Percentiles rank a stretch among this genome's conserved stretches.
Conservation (phyloP, 2,797 vertebrate genomes). For the Pipistrellus pygmaeus region DNA sequence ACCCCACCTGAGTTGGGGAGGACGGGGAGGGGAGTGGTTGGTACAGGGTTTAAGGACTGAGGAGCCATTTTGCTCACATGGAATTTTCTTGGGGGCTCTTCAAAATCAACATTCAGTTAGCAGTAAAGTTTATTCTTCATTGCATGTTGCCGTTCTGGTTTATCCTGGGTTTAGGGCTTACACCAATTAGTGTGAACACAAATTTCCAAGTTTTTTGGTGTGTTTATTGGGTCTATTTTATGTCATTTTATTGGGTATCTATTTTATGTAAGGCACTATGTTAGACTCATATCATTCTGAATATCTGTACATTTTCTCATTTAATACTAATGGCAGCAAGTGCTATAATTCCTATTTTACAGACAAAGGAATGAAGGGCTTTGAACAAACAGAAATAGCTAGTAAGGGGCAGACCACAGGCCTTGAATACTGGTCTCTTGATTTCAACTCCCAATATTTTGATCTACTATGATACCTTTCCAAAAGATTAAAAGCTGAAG, state of each 20-base stretch:
- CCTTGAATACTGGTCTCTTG: not conserved
- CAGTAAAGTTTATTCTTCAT: not conserved
- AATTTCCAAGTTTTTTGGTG: not conserved
- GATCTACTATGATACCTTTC: not conserved
- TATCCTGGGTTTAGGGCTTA: not conserved
- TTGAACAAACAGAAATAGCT: not conserved
- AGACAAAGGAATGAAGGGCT: not conserved
- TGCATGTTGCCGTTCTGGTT: not conserved
- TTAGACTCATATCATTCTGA: not conserved
- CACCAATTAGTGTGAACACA: not conserved
- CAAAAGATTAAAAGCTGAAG: not conserved
- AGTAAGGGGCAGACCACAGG: not conserved
- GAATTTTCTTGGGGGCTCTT: not conserved
- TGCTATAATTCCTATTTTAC: not conserved
- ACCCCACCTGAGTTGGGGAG: not conserved
- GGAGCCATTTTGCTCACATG: not conserved
- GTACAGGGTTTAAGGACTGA: not conserved
- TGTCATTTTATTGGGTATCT: not conserved
- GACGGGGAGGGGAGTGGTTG: rapidly evolving
- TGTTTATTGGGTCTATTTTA: not conserved
- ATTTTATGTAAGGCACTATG: not conserved
- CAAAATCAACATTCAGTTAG: not conserved
- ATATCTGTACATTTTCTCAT: not conserved
- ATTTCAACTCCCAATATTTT: not conserved
- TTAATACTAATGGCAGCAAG: not conserved